phyloP scores from a whole-genome alignment of 2,797 vertebrate species.

The Eupleurogrammus muticus region DNA sequence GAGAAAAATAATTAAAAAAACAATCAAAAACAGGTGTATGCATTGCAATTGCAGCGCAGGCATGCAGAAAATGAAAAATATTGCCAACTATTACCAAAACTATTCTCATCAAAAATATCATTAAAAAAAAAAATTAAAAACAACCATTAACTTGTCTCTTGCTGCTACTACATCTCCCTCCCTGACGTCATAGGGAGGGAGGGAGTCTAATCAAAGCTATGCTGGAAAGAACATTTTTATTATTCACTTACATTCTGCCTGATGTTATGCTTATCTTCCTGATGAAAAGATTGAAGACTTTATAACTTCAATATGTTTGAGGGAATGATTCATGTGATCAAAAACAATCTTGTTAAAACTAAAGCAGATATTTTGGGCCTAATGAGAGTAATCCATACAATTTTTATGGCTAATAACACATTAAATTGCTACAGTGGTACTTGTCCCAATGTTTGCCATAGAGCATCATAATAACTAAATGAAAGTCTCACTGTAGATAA shows the following conservation, averaged over 20 bases:
- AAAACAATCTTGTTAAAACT: constrained; percentile 17
- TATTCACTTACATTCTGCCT: constrained; percentile 7
- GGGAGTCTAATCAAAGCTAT: constrained; percentile 2
- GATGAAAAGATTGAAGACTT: constrained; percentile 1
- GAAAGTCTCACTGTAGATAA: too few relatives aligned
- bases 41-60: neutral
- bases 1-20: neutral
- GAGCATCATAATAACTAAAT: too few relatives aligned
- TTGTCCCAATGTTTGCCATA: neutral
- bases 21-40: neutral
- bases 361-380: constrained; percentile 16
- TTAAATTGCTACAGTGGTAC: neutral
- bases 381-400: constrained; percentile 21
- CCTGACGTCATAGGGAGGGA: neutral
- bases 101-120: neutral
- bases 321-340: constrained; percentile 10
- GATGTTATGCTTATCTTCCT: constrained; percentile 1
- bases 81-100: neutral
- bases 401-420: constrained; percentile 26
- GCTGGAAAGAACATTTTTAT: neutral
- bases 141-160: neutral
- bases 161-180: neutral
- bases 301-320: neutral
- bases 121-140: neutral
- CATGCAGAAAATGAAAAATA: neutral